phyloP scores from a whole-genome alignment of 2,888 invertebrate species.

The Allacma fusca region DNA sequence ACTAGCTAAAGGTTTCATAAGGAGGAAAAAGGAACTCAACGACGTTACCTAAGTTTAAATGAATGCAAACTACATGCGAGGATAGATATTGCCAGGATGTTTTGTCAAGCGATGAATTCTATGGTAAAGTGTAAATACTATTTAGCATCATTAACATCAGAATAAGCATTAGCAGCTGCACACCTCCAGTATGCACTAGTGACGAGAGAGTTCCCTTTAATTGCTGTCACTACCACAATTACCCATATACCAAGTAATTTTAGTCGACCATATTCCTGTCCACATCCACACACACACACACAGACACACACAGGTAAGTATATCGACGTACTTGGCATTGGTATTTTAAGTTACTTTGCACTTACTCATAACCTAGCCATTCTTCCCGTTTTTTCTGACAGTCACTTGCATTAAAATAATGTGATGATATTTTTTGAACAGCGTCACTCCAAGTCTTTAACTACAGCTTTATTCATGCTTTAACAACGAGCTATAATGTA shows the following conservation, averaged over 20 bases:
- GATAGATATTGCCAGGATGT: background rate
- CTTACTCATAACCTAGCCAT: background rate
- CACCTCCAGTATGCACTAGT: background rate
- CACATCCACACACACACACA: background rate
- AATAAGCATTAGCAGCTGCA: background rate
- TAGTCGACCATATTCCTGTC: background rate
- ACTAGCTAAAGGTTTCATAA: too few relatives aligned
- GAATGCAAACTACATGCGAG: background rate
- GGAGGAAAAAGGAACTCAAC: too few relatives aligned
- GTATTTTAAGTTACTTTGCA: slow-evolving; percentile 15
- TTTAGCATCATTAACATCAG: background rate
- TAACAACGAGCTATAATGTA: background rate
- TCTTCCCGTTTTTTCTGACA: background rate
- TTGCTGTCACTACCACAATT: background rate
- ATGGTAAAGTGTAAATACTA: background rate
- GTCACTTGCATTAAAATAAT: too few relatives aligned
- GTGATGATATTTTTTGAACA: too few relatives aligned
- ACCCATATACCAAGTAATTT: background rate
- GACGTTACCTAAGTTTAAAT: too few relatives aligned
- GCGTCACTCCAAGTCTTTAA: background rate
- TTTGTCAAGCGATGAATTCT: background rate
- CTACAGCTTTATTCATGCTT: background rate
- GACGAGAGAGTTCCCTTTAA: background rate
- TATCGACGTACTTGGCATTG: slow-evolving; percentile 31
- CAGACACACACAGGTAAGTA: too few relatives aligned